A percentile compares a stretch with the other conserved stretches of the same genome.
Conservation (phyloP, 2,797 vertebrate genomes). For the Pangasius macronema region DNA sequence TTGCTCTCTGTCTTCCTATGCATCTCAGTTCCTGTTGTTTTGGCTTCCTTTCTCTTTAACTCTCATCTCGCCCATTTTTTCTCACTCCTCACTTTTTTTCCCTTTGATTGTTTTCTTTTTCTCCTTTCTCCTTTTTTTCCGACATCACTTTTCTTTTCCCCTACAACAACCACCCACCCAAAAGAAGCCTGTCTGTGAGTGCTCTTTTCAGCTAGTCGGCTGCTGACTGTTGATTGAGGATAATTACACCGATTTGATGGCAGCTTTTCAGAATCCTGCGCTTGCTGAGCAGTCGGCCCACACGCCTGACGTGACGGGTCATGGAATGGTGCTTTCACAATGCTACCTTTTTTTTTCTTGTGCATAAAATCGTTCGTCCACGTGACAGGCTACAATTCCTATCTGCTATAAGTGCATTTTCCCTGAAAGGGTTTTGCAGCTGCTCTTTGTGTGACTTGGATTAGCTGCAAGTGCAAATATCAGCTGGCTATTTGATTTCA, state of each 20-base stretch:
- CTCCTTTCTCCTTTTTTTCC: conserved; percentile 9
- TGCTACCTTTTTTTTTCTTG: conserved; percentile 23
- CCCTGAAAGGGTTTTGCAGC: conserved; percentile 13
- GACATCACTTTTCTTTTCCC: conserved; percentile 20
- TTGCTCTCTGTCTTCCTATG: conserved; percentile 46
- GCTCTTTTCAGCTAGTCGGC: conserved; percentile 31
- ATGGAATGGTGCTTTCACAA: conserved; percentile 23
- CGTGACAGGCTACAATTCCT: conserved; percentile 11
- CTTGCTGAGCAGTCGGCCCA: conserved; percentile 10
- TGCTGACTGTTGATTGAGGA: conserved; percentile 45
- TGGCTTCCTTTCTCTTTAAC: background rate
- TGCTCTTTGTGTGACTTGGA: background rate
- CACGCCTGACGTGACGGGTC: conserved; percentile 21
- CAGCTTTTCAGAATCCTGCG: conserved; percentile 28
- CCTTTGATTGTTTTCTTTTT: background rate
- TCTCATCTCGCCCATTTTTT: background rate
- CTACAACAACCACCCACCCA: background rate
- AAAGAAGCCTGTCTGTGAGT: conserved; percentile 17
- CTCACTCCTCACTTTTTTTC: background rate
- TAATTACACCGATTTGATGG: conserved; percentile 46
- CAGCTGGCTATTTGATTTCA: conserved; percentile 22
- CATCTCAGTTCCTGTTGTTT: conserved; percentile 13
- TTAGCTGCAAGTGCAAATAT: conserved; percentile 18
- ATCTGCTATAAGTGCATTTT: background rate
- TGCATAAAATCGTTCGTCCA: conserved; percentile 4